Percentiles rank a stretch among this genome's conserved stretches.
These are phyloP conservation scores for Podarcis siculus DNA, from an alignment of 2,797 vertebrate species.

Conservation along the genomic window DNA sequence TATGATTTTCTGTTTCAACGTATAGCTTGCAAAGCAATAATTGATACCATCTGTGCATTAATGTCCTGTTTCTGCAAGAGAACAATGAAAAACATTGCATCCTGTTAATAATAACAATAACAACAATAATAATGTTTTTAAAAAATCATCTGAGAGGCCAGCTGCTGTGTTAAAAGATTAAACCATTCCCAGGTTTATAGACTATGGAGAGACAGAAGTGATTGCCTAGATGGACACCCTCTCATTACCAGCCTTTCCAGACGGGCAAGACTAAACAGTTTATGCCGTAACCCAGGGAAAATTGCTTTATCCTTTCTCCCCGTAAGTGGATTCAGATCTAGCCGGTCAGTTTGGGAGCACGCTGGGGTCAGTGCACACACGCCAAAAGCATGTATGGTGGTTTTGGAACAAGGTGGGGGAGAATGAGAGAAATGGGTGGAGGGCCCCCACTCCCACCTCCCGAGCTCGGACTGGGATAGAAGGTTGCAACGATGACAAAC, in stretches of 20 bases:
- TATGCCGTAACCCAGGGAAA: constrained; percentile 74
- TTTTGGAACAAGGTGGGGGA: background rate
- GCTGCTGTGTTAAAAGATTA: constrained; percentile 54
- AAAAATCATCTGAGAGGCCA: constrained; percentile 37
- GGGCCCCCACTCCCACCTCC: constrained; percentile 39
- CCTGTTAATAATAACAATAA: background rate
- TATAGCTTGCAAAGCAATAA: constrained; percentile 68
- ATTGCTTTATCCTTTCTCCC: constrained; percentile 77
- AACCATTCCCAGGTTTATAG: constrained; percentile 64
- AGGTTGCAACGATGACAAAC: constrained; percentile 67
- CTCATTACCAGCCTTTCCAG: constrained; percentile 73
- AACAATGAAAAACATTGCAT: background rate
- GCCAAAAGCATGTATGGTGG: constrained; percentile 31
- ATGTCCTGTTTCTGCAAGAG: constrained; percentile 60
- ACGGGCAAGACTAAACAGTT: constrained; percentile 74
- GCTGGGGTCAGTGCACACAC: constrained; percentile 73
- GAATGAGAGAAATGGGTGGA: constrained; percentile 59
- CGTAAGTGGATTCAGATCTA: constrained; percentile 78
- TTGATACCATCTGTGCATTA: constrained; percentile 64
- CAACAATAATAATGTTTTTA: background rate
- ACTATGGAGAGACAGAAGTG: constrained; percentile 53
- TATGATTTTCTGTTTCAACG: constrained; percentile 61
- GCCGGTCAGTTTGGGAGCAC: constrained; percentile 73
- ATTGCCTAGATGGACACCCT: constrained; percentile 61
- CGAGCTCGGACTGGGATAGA: constrained; percentile 59